Percentiles rank a stretch among this genome's conserved stretches.
phyloP scores from a whole-genome alignment of 2,888 invertebrate genomes.

The Sesamia inferens region DNA sequence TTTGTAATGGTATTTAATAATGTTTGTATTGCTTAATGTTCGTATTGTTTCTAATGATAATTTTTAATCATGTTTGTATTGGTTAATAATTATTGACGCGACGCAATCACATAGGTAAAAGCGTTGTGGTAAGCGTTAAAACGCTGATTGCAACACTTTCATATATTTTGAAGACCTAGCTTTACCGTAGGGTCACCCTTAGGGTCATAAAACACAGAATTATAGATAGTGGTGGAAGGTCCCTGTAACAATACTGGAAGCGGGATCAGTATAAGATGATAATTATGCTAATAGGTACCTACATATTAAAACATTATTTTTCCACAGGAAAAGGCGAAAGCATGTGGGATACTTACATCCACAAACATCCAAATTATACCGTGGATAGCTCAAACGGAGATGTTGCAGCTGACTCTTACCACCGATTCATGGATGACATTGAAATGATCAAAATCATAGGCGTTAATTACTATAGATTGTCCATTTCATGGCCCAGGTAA shows the following conservation, averaged over 20 bases:
- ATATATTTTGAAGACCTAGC: too few relatives aligned
- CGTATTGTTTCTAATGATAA: too few relatives aligned
- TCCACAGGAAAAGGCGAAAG: constrained; percentile 91
- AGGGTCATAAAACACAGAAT: too few relatives aligned
- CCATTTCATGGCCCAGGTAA: constrained; percentile 93
- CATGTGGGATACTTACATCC: constrained; percentile 91
- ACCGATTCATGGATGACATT: constrained; percentile 91
- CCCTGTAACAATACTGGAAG: not conserved
- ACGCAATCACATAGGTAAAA: not conserved
- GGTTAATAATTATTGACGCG: not conserved
- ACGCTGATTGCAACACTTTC: too few relatives aligned
- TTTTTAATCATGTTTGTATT: not conserved
- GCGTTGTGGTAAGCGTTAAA: not conserved
- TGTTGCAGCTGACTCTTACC: constrained; percentile 92
- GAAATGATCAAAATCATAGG: constrained; percentile 90
- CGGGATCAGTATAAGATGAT: not conserved
- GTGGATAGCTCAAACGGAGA: constrained; percentile 90
- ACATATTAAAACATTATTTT: not conserved
- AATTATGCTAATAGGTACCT: not conserved
- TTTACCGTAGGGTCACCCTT: too few relatives aligned
- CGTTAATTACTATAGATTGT: constrained; percentile 92
- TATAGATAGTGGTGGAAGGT: too few relatives aligned
- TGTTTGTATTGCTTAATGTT: too few relatives aligned
- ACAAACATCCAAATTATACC: constrained; percentile 88
- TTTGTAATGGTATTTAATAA: too few relatives aligned